Evolutionary conservation across 2,113 vertebrate genomes (phyloP), one percentile per base, ranked within the genome.

Genomic region (Mesitornis unicolor): DNA sequence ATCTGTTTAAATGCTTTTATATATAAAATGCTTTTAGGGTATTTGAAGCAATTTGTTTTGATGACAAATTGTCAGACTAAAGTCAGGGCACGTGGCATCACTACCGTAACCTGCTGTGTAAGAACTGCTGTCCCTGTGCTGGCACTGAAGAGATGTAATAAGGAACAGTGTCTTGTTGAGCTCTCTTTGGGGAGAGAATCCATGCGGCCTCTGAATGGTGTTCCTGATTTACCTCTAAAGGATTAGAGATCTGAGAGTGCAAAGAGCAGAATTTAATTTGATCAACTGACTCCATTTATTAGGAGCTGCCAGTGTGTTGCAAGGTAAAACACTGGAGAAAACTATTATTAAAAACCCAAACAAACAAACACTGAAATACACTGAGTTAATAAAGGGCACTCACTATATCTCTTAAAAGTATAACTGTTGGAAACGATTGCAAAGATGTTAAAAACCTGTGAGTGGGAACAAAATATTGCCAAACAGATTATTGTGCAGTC

Each of bases 31-130:
- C 51, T 94, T 94, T 80, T 51, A 73, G 56, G n/a, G 38, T 54
- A 56, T 91, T 93, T 26, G 18, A 74, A 87, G 68, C 29, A 93
- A 82, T 94, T 96, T 89, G 43, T 91, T 95, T 95, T 68, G 61
- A 68, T 91, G 73, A 88, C 35, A 64, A 67, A 45, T 40, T 63
- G 84, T 84, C 54, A 60, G 78, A 75, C 47, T 69, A 95, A 83
- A 65, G 35, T 42, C 35, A 84, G 47, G 84, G 47, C 71, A 73
- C 16, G 24, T 25, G 83, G 25, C 36, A 28, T 80, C 57, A 16
- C 48, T 70, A 35, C 89, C 28, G 91, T 81, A 81, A 43, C 57
- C 48, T 90, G 51, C 38, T 61, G 4, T 42, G n/a, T 38, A 64
- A 82, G 47, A 17, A 8, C 67, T 75, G 36, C 67, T 75, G 36